Base-by-base conservation (phyloP, 1,140 invertebrate genomes). In the Nephotettix cincticeps region DNA sequence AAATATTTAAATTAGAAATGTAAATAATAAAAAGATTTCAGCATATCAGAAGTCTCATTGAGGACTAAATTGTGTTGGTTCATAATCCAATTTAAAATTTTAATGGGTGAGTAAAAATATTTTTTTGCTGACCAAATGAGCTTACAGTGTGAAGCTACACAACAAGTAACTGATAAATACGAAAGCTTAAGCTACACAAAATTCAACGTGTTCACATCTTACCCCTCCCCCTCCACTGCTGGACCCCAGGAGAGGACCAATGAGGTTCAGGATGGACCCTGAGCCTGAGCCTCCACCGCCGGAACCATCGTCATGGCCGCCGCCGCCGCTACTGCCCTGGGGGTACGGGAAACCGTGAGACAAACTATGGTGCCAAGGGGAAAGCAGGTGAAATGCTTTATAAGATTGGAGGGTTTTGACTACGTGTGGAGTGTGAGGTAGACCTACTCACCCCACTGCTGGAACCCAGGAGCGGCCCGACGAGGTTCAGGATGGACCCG, bases 381-480 rank as follows among this genome's bases (percentile, higher is more conserved):
- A n/a, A n/a, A n/a, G n/a, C n/a, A n/a, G n/a, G n/a, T n/a, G n/a
- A n/a, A n/a, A n/a, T n/a, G n/a, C n/a, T n/a, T n/a, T n/a, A n/a
- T 25, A 25, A 56, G 14, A 1, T 25, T 56, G 13, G 13, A 19
- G 25, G 0, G 51, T 25, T 1, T 56, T 56, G 6, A 54, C 27
- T 21, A 25, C 27, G 21, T 54, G 47, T 36, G 32, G 32, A 36
- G 32, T 36, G 32, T 6, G 32, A 36, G 14, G 4, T 36, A 14
- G 19, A n/a, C 13, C 28, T 65, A 68, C 72, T 65, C 58, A 75
- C 75, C n/a, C 74, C 74, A 66, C 74, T 76, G 28, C 73, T 71
- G 32, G 71, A 73, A 47, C 73, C 74, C 21, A 74, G 65, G 23
- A 77, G 65, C 11, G 75, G 74, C 30, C 74, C 73, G 1, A 77